Percentiles rank a stretch among this genome's conserved stretches.
Conservation (phyloP, 2,888 invertebrate genomes). For the Coremacera marginata region DNA sequence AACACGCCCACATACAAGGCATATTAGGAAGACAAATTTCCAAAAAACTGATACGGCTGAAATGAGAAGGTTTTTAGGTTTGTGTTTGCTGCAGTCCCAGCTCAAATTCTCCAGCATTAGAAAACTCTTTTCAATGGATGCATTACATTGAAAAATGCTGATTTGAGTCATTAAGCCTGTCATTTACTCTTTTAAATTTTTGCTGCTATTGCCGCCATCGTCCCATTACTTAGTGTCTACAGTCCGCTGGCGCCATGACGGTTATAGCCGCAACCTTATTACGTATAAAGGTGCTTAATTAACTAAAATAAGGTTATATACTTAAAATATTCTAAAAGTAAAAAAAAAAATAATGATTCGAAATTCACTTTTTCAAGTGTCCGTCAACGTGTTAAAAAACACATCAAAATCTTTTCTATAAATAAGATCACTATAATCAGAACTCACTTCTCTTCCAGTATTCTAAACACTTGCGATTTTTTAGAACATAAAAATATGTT, state of each 20-base stretch:
- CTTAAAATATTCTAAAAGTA: conserved; percentile 32
- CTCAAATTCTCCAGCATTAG: no score
- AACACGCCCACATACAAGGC: no score
- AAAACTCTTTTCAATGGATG: no score
- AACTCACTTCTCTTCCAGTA: no score
- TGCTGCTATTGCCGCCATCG: conserved; percentile 38
- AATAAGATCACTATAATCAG: no score
- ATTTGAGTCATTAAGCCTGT: conserved; percentile 34
- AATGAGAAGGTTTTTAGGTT: no score
- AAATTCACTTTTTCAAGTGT: conserved; percentile 33
- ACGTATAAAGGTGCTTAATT: conserved; percentile 41
- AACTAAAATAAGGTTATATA: conserved; percentile 38
- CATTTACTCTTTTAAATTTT: conserved; percentile 37
- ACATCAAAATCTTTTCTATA: no score
- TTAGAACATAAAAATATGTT: no score
- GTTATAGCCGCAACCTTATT: conserved; percentile 39
- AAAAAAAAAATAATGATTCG: conserved; percentile 35
- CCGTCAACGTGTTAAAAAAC: conserved; percentile 29
- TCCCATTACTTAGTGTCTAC: conserved; percentile 38
- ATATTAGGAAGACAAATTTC: no score
- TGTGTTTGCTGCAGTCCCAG: no score
- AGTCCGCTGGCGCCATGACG: conserved; percentile 37
- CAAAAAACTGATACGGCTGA: no score
- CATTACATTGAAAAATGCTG: conserved; percentile 28
- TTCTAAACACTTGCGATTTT: no score